phyloP scores from a whole-genome alignment of 2,113 vertebrate genomes.

The Kobus ellipsiprymnus region DNA sequence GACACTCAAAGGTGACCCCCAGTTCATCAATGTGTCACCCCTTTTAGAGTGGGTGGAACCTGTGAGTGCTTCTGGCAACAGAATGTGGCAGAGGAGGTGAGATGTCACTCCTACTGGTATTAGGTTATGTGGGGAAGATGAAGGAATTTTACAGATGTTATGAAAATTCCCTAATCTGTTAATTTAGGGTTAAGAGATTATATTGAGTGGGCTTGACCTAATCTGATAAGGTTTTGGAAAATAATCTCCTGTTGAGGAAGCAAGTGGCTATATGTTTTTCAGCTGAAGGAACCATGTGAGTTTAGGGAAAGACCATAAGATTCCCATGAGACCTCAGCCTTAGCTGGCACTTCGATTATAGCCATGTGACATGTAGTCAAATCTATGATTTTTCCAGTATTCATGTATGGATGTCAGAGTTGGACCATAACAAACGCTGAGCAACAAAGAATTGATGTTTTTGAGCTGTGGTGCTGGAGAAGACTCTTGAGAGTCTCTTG shows the following conservation, averaged over 20 bases:
- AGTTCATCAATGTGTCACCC: neutral
- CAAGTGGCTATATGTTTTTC: neutral
- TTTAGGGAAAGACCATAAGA: neutral
- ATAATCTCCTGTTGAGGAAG: neutral
- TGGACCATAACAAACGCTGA: neutral
- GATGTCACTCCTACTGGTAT: neutral
- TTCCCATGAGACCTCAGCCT: neutral
- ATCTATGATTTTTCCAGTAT: neutral
- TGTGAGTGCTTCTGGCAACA: neutral
- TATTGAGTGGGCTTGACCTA: neutral
- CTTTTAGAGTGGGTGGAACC: neutral
- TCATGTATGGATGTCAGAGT: neutral
- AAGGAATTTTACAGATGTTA: neutral
- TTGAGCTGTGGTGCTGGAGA: neutral
- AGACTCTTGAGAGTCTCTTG: neutral
- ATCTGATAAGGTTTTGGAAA: neutral
- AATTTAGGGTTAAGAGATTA: neutral
- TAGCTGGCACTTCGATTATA: neutral
- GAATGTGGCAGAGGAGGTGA: neutral
- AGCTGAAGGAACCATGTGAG: neutral
- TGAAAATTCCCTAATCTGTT: neutral
- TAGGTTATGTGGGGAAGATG: neutral
- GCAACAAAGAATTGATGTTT: neutral
- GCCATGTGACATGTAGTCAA: neutral
- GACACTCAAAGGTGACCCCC: neutral